A percentile compares a stretch with the other conserved stretches of the same genome.
These are phyloP conservation scores for Penaeus japonicus DNA, from an alignment of 1,140 invertebrate genomes.

Conservation along the genomic window DNA sequence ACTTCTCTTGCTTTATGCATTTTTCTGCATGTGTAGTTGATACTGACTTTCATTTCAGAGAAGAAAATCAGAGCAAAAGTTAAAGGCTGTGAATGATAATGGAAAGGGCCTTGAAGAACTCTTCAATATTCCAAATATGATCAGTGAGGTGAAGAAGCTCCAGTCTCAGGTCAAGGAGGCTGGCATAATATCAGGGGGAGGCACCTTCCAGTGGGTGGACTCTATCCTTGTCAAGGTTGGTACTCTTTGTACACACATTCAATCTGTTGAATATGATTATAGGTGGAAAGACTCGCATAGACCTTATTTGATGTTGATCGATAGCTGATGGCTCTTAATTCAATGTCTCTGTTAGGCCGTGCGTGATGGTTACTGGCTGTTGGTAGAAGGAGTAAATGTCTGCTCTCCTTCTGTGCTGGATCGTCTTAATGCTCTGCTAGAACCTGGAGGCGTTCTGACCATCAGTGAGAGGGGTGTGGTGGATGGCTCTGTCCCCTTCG, in stretches of 20 bases:
- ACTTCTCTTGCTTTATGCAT: too few species aligned
- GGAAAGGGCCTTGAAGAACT: too few species aligned
- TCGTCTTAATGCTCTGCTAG: conserved; percentile 92
- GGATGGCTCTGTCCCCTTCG: conserved; percentile 75
- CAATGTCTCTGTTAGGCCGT: conserved; percentile 69
- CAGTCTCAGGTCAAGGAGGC: conserved; percentile 51
- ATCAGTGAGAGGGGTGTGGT: conserved; percentile 90
- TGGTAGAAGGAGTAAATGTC: conserved; percentile 97
- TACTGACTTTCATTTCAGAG: too few species aligned
- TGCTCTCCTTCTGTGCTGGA: conserved; percentile 97
- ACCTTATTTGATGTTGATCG: too few species aligned
- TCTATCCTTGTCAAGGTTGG: conserved; percentile 78
- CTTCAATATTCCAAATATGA: too few species aligned
- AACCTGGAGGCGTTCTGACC: conserved; percentile 87
- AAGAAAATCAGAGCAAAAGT: too few species aligned
- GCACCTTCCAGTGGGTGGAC: conserved; percentile 98
- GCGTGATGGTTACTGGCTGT: conserved; percentile 85
- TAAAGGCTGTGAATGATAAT: too few species aligned
- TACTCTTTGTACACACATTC: neutral
- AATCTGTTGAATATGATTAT: neutral
- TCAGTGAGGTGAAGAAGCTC: neutral
- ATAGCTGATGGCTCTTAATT: neutral
- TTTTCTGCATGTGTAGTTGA: too few species aligned
- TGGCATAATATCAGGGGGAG: conserved; percentile 73
- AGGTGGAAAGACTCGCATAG: too few species aligned